phyloP scores from a whole-genome alignment of 1,140 invertebrate genomes.

The Eubasilissa regina region DNA sequence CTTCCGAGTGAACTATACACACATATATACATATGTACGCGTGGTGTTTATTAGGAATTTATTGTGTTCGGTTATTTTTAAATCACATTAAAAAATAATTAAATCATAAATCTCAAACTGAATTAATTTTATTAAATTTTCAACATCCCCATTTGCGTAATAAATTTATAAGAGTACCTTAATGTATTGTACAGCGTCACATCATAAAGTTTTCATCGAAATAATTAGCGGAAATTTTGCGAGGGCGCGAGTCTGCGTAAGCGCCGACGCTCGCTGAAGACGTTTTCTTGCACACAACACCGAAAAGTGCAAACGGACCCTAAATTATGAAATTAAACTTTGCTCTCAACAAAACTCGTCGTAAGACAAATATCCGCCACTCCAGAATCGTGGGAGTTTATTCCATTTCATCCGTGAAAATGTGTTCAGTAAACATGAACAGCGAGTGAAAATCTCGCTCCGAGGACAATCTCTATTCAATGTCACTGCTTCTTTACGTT shows the following conservation, averaged over 20 bases:
- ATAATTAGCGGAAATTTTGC: neutral
- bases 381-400: slow-evolving; percentile 1
- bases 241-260: no score
- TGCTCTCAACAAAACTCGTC: slow-evolving; percentile 35
- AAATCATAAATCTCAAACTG: no score
- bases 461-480: slow-evolving; percentile 39
- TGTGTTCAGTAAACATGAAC: slow-evolving; percentile 33
- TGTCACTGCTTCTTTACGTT: slow-evolving; percentile 33
- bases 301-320: slow-evolving; percentile 16
- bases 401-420: slow-evolving; percentile 32
- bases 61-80: no score
- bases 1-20: no score
- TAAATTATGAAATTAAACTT: slow-evolving; percentile 41
- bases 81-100: no score
- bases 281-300: neutral
- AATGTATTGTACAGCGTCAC: no score
- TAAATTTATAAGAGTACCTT: no score
- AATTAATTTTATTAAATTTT: no score
- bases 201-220: slow-evolving; percentile 11
- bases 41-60: no score
- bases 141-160: no score
- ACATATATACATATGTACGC: no score
- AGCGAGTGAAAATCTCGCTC: slow-evolving; percentile 1
- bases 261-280: no score
- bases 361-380: slow-evolving; percentile 12